Evolutionary conservation across 1,140 invertebrate species (phyloP).

Genomic region (Limonius californicus): DNA sequence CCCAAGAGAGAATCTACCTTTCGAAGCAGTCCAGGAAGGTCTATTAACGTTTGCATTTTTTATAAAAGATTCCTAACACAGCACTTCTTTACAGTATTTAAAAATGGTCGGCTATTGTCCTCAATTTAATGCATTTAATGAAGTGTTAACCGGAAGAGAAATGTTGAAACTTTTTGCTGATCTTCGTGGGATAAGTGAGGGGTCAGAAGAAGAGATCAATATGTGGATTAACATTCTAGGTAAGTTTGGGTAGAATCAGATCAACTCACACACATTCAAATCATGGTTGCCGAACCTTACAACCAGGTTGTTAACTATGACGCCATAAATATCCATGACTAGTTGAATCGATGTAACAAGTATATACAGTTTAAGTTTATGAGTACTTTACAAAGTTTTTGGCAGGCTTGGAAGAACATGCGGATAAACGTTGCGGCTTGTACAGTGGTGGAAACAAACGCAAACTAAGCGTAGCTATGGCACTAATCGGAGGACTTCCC

Average conservation of each 20-base stretch:
- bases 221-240: constrained; percentile 56
- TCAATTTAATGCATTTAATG: constrained; percentile 78
- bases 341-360: too few relatives aligned
- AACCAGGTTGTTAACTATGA: too few relatives aligned
- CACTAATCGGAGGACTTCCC: constrained; percentile 80
- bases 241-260: too few relatives aligned
- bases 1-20: neutral
- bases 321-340: too few relatives aligned
- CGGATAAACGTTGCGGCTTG: constrained; percentile 49
- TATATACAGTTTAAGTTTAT: too few relatives aligned
- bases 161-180: constrained; percentile 69
- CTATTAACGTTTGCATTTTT: too few relatives aligned
- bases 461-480: constrained; percentile 88
- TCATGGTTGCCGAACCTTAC: too few relatives aligned
- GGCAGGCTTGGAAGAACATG: constrained; percentile 45
- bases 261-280: too few relatives aligned
- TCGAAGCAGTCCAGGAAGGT: neutral
- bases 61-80: too few relatives aligned
- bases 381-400: too few relatives aligned
- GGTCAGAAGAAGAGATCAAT: constrained; percentile 49
- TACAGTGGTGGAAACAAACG: constrained; percentile 91
- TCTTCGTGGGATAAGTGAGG: constrained; percentile 62
- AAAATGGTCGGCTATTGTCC: constrained; percentile 61
- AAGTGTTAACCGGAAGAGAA: constrained; percentile 73
- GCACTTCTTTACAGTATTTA: too few relatives aligned